A percentile compares a stretch with the other conserved stretches of the same genome.
phyloP scores from a whole-genome alignment of 2,113 vertebrate species.

The Xenus cinereus region DNA sequence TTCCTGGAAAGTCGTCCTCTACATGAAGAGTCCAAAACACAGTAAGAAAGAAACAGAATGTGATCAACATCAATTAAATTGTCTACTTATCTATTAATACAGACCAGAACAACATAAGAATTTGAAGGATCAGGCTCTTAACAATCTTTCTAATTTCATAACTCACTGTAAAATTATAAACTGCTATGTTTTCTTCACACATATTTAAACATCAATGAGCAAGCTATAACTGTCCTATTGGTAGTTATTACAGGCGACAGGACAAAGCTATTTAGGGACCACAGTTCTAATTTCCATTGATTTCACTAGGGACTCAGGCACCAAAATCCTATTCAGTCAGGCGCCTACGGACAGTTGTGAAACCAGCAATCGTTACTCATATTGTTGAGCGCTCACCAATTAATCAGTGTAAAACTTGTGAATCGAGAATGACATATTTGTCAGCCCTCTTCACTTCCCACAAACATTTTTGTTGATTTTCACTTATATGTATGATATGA shows the following conservation, averaged over 20 bases:
- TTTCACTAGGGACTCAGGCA: not conserved
- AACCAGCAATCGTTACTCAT: not conserved
- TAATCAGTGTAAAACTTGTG: slow-evolving; percentile 26
- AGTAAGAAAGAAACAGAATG: not conserved
- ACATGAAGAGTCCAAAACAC: not conserved
- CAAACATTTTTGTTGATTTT: slow-evolving; percentile 49
- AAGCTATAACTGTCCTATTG: not conserved
- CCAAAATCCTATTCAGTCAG: not conserved
- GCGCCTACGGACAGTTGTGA: not conserved
- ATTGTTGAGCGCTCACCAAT: not conserved
- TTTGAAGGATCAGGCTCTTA: not conserved
- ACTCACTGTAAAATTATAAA: not conserved
- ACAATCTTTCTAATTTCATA: not conserved
- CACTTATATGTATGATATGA: slow-evolving; percentile 8
- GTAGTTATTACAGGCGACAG: not conserved
- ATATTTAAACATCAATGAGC: not conserved
- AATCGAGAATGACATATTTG: not conserved
- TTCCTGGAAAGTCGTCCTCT: not conserved
- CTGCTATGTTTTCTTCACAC: not conserved
- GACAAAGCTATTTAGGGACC: not conserved
- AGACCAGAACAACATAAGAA: not conserved
- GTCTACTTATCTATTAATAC: not conserved
- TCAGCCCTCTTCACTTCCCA: slow-evolving; percentile 7
- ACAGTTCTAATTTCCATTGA: not conserved
- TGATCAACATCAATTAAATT: not conserved